Percentiles rank a stretch among this genome's conserved stretches.
These are phyloP conservation scores for Caloenas nicobarica DNA, from an alignment of 2,113 vertebrate genomes.

Conservation along the genomic window DNA sequence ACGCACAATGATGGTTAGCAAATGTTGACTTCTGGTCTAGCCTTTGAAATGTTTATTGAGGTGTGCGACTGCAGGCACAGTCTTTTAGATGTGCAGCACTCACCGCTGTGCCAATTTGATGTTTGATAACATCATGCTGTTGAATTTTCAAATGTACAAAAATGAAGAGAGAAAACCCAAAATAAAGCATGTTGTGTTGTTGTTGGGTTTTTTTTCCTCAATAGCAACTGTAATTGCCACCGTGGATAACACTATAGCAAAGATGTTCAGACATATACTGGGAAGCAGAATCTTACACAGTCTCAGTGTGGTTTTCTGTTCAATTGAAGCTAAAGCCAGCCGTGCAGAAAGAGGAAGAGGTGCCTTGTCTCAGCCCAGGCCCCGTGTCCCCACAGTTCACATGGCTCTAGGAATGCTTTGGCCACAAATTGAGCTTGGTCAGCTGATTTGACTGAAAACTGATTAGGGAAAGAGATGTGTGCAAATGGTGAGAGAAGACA, in stretches of 20 bases:
- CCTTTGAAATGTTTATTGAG: constrained; percentile 14
- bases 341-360: not conserved
- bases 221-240: not conserved
- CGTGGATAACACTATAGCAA: not conserved
- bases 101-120: not conserved
- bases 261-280: not conserved
- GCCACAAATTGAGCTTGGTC: not conserved
- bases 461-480: not conserved
- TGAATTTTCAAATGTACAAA: not conserved
- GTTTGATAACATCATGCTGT: not conserved
- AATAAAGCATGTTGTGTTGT: not conserved
- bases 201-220: not conserved
- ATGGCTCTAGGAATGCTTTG: not conserved
- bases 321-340: not conserved
- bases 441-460: not conserved
- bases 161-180: not conserved
- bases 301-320: not conserved
- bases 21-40: constrained; percentile 1
- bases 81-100: not conserved
- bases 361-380: not conserved
- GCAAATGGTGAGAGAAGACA: not conserved
- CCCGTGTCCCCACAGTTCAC: not conserved
- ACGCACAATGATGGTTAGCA: not conserved
- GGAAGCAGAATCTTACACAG: not conserved
- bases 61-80: not conserved